A percentile compares a stretch with the other conserved stretches of the same genome.
These are phyloP conservation scores for Acipenser oxyrinchus DNA, from an alignment of 2,797 vertebrate genomes.

Conservation along the genomic window DNA sequence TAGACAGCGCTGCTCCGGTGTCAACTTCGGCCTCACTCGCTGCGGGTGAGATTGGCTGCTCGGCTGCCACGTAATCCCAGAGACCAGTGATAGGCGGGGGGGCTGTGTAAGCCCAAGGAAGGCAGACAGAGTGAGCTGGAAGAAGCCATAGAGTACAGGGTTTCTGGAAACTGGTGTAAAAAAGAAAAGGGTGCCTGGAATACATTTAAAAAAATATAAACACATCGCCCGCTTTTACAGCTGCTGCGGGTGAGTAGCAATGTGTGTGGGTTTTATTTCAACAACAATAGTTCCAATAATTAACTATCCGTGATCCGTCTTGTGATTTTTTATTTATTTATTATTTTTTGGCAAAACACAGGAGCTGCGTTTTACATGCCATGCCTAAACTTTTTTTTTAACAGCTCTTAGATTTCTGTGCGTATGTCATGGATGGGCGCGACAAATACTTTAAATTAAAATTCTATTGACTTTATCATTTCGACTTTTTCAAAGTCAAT, in stretches of 20 bases:
- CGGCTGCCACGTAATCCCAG: constrained; percentile 33
- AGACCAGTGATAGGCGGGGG: not conserved
- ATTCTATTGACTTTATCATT: not conserved
- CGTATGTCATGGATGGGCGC: not conserved
- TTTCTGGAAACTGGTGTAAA: not conserved
- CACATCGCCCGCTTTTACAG: constrained; percentile 2
- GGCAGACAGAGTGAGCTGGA: not conserved
- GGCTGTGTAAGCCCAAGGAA: not conserved
- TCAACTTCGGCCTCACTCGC: constrained; percentile 4
- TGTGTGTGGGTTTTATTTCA: constrained; percentile 21
- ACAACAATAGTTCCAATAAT: constrained; percentile 24
- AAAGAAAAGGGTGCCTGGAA: constrained; percentile 6
- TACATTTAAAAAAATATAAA: not conserved
- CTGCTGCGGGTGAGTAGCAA: constrained; percentile 16
- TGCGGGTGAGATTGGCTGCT: constrained; percentile 14
- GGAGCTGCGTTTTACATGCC: not conserved
- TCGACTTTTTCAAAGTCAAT: not conserved
- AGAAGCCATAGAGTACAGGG: not conserved
- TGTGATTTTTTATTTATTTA: not conserved
- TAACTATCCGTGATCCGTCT: constrained; percentile 10
- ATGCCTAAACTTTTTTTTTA: not conserved
- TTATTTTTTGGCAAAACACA: not conserved
- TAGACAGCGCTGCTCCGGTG: constrained; percentile 9
- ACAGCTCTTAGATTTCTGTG: not conserved
- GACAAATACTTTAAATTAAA: not conserved